phyloP scores from a whole-genome alignment of 2,113 vertebrate genomes.

The Sapajus apella region DNA sequence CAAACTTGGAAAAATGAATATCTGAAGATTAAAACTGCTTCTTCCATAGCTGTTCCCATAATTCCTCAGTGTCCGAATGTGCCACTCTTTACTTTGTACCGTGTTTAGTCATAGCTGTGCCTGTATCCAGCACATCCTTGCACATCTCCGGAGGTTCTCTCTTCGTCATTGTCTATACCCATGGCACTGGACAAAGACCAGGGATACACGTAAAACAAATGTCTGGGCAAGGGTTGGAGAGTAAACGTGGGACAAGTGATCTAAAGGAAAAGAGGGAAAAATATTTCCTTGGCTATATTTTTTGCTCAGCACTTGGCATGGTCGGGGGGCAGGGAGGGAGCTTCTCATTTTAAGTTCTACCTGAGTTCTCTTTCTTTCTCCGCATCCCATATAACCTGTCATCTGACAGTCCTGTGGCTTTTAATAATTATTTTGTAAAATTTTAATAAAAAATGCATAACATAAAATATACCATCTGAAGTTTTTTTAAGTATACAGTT shows the following conservation, averaged over 20 bases:
- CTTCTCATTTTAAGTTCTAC: not conserved
- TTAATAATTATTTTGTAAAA: not conserved
- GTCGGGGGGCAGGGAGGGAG: fast-evolving
- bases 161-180: not conserved
- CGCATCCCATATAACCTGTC: not conserved
- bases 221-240: not conserved
- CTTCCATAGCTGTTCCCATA: too few relatives aligned
- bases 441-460: not conserved
- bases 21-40: not conserved
- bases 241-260: not conserved
- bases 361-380: not conserved
- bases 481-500: not conserved
- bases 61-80: not conserved
- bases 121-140: not conserved
- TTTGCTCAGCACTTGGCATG: not conserved
- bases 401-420: not conserved
- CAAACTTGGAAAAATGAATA: not conserved
- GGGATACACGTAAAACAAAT: not conserved
- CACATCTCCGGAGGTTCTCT: too few relatives aligned
- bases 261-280: not conserved
- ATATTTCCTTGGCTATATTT: not conserved
- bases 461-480: not conserved
- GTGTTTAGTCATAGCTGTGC: fast-evolving
- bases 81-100: not conserved
- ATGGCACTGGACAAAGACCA: too few relatives aligned